Conservation (phyloP, 2,113 vertebrate species). For the Petaurus breviceps region DNA sequence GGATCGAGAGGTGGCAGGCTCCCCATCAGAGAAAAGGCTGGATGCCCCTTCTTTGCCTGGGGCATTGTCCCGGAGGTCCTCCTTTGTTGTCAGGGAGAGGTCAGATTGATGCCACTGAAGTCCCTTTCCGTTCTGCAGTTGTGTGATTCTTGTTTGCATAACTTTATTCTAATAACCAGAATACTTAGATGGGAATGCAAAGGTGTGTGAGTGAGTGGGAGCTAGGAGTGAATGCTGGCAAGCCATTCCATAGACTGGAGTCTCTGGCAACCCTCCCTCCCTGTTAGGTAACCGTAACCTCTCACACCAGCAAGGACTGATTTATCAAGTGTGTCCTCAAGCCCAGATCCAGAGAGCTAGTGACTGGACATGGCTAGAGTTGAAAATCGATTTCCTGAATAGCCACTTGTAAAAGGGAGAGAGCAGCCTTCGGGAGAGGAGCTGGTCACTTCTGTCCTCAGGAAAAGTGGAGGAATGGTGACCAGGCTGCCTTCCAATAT, state of each 20-base stretch:
- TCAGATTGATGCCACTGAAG: too few species aligned
- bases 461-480: constrained; percentile 10
- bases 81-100: not conserved
- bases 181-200: constrained; percentile 39
- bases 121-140: too few species aligned
- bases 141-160: too few species aligned
- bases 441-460: not conserved
- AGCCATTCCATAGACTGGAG: constrained; percentile 40
- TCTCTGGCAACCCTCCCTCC: constrained; percentile 65
- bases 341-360: constrained; percentile 71
- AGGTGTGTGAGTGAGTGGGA: constrained; percentile 30
- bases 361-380: constrained; percentile 64
- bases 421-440: constrained; percentile 27
- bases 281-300: too few species aligned
- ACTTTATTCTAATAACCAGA: constrained; percentile 7
- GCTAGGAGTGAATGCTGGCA: constrained; percentile 63
- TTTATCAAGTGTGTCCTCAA: constrained; percentile 69
- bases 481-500: constrained; percentile 5
- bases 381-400: constrained; percentile 77
- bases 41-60: not conserved
- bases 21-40: not conserved
- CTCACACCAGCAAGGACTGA: constrained; percentile 68
- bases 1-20: too few species aligned
- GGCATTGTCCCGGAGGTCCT: not conserved
- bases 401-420: constrained; percentile 66